A percentile compares a stretch with the other conserved stretches of the same genome.
phyloP scores from a whole-genome alignment of 2,888 invertebrate species.

The Lumbricus terrestris region DNA sequence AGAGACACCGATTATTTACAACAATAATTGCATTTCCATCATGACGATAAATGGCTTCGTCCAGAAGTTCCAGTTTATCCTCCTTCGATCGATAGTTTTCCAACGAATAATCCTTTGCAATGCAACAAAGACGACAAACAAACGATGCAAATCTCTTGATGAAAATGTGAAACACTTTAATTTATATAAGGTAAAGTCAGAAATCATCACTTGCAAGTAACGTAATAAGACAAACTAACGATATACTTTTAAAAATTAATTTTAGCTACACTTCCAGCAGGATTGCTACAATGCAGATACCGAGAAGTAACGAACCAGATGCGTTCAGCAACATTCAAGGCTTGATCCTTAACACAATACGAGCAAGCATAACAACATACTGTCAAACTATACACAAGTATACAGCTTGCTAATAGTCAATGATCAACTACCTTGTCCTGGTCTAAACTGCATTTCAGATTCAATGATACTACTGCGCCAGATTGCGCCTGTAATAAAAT shows the following conservation, averaged over 20 bases:
- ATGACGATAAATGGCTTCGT: constrained; percentile 53
- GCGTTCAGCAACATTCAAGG: background rate
- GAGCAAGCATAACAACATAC: background rate
- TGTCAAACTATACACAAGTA: background rate
- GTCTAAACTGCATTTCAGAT: background rate
- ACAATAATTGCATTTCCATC: constrained; percentile 59
- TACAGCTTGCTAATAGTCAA: background rate
- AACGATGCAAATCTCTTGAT: background rate
- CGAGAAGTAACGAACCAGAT: background rate
- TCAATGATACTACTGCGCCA: background rate
- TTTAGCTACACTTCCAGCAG: background rate
- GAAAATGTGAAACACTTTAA: background rate
- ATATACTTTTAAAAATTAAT: background rate
- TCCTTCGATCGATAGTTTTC: constrained; percentile 56
- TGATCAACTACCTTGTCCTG: background rate
- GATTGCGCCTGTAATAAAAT: too few relatives aligned
- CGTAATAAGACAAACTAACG: background rate
- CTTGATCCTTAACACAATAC: background rate
- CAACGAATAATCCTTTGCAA: constrained; percentile 45
- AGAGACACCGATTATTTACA: constrained; percentile 45
- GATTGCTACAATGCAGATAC: background rate
- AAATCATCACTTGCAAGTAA: background rate
- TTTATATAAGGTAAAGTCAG: background rate
- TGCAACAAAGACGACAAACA: background rate
- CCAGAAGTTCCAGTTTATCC: constrained; percentile 56